Evolutionary conservation across 2,113 vertebrate species (phyloP), one percentile per base, ranked within the genome.

Genomic region (Marmota flaviventris): DNA sequence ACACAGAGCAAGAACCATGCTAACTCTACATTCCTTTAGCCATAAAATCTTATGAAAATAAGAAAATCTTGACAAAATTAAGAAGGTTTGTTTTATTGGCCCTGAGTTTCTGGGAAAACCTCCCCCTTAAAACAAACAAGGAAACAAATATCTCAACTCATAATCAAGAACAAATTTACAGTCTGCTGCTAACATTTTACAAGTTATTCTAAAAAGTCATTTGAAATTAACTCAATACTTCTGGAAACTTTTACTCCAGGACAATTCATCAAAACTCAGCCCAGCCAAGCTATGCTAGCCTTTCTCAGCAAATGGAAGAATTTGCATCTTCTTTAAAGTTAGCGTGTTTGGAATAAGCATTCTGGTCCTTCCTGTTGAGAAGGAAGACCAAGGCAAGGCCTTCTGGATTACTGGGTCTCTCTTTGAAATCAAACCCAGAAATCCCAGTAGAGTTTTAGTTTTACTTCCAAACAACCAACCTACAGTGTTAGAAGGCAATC

Each of bases 141-240:
- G 17, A 93, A 90, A 77, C 65, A 53, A 95, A 45, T 45, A 72
- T 70, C 72, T 91, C 72, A 88, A 85, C 29, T 22, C 13, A 70
- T 81, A 34, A 76, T 67, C 42, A 88, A 29, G 48, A 75, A 85
- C 4, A 88, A 39, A 79, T 78, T 85, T 51, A 25, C 1, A 70
- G 18, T 90, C 81, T 84, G 37, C 76, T 90, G 18, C 90, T 87
- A 58, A 75, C 48, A 79, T 83, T 82, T 92, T 78, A 78, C 61
- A 34, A 1, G 24, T 83, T 84, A 69, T 51, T 45, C n/a, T 25
- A 87, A 81, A 89, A 45, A 72, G 32, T 42, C 27, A 65, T 37
- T 77, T 82, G 48, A 77, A 93, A 82, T 53, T 69, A 92, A 24
- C 14, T 48, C 45, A 39, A 12, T 32, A 69, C 24, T 90, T 79